These are phyloP conservation scores for Calliopum simillimum DNA, from an alignment of 2,888 invertebrate genomes.

Conservation along the genomic window DNA sequence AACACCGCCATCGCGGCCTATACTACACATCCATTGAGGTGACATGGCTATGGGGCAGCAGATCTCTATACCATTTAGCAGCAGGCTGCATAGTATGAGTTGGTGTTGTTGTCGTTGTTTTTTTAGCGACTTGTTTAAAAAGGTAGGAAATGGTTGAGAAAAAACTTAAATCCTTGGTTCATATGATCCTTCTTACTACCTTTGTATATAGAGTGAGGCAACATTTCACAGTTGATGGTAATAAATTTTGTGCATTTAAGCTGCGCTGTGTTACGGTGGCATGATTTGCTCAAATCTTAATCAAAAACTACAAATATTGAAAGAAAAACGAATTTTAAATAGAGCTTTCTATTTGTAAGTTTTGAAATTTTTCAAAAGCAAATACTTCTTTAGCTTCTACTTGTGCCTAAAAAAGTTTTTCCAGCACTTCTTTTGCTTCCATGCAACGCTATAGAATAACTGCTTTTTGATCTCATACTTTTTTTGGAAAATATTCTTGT, in stretches of 20 bases:
- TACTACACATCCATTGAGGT: not conserved
- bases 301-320: not conserved
- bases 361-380: too few relatives aligned
- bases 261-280: slow-evolving; percentile 1
- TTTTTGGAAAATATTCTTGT: too few relatives aligned
- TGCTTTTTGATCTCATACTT: too few relatives aligned
- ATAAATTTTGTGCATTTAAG: slow-evolving; percentile 20
- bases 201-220: slow-evolving; percentile 20
- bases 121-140: not conserved
- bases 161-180: slow-evolving; percentile 24
- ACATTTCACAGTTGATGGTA: slow-evolving; percentile 14
- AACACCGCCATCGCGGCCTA: not conserved
- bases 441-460: too few relatives aligned
- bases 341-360: too few relatives aligned
- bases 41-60: not conserved
- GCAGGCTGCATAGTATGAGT: not conserved
- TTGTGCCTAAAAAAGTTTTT: too few relatives aligned
- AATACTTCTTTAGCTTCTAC: too few relatives aligned
- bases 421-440: too few relatives aligned
- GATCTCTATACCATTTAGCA: not conserved
- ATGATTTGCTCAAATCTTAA: too few relatives aligned
- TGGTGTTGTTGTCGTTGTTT: not conserved
- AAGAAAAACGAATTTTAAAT: too few relatives aligned
- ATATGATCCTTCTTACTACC: not conserved
- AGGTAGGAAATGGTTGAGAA: not conserved